Conservation (phyloP, 2,797 vertebrate genomes). For the Halcyon chelicuti region DNA sequence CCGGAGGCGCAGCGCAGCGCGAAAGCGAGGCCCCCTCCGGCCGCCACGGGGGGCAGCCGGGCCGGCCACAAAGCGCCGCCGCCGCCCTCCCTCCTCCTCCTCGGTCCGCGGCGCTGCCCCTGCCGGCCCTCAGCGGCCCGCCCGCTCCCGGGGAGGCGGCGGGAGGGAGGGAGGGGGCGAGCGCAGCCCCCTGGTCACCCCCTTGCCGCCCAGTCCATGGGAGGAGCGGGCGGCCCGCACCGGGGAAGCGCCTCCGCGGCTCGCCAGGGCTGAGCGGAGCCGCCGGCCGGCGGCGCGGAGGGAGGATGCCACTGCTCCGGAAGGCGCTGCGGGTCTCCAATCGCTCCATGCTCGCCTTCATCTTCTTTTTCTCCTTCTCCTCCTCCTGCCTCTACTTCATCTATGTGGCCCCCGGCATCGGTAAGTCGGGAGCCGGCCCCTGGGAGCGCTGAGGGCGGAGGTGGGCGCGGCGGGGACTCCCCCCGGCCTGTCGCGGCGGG, state of each 20-base stretch:
- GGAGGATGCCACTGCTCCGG: constrained; percentile 87
- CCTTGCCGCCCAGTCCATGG: not conserved
- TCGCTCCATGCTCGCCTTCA: constrained; percentile 92
- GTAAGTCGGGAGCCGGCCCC: constrained; percentile 76
- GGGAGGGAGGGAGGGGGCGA: not conserved
- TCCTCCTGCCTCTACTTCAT: constrained; percentile 96
- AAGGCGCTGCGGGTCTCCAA: constrained; percentile 91
- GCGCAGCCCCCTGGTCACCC: not conserved
- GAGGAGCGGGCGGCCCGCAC: not conserved
- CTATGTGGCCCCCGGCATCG: constrained; percentile 94
- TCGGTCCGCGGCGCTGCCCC: not conserved
- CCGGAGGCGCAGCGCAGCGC: not conserved
- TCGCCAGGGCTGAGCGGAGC: constrained; percentile 13
- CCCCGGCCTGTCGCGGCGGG: not conserved
- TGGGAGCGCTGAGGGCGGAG: not conserved
- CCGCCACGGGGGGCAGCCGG: not conserved
- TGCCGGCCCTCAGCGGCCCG: not conserved
- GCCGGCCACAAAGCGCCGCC: not conserved
- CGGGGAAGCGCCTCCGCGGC: not conserved
- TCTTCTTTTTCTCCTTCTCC: constrained; percentile 95
- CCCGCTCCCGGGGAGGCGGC: not conserved
- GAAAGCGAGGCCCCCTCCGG: not conserved
- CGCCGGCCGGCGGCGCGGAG: not conserved
- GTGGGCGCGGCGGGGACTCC: not conserved
- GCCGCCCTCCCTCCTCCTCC: not conserved